Percentiles rank a stretch among this genome's conserved stretches.
Conservation (phyloP, 1,140 invertebrate genomes). For the Hesperophylax magnus region DNA sequence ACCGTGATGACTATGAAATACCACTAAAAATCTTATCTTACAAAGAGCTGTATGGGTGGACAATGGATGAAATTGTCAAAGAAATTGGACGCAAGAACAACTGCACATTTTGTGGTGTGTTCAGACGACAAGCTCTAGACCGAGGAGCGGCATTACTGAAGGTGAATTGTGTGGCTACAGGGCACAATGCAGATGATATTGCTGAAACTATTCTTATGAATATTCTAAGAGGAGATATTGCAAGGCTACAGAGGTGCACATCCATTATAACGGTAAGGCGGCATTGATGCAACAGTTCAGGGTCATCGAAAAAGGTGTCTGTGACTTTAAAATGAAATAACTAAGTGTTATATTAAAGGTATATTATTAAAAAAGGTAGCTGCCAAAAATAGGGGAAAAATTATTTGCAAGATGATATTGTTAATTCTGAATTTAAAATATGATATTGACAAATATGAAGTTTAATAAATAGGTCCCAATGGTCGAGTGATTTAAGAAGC, state of each 20-base stretch:
- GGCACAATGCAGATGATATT: slow-evolving; percentile 99
- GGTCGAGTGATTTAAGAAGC: too few relatives aligned
- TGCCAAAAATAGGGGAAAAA: too few relatives aligned
- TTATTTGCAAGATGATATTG: too few relatives aligned
- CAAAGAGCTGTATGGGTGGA: slow-evolving; percentile 99
- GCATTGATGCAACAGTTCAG: not conserved
- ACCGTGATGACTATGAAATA: slow-evolving; percentile 93
- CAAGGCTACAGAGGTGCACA: slow-evolving; percentile 92
- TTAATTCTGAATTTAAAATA: too few relatives aligned
- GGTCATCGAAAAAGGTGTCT: too few relatives aligned
- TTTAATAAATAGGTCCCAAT: too few relatives aligned
- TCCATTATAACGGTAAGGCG: slow-evolving; percentile 85
- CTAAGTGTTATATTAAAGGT: too few relatives aligned
- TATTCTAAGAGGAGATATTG: slow-evolving; percentile 96
- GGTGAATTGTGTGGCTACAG: slow-evolving; percentile 96
- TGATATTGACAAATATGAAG: too few relatives aligned
- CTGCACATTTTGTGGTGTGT: slow-evolving; percentile 99
- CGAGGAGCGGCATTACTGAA: slow-evolving; percentile 89
- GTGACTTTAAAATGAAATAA: too few relatives aligned
- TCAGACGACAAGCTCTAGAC: slow-evolving; percentile 95
- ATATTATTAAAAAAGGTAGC: too few relatives aligned
- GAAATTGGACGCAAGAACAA: slow-evolving; percentile 98
- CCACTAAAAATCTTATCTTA: slow-evolving; percentile 97
- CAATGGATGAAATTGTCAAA: slow-evolving; percentile 98
- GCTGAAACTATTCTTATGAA: slow-evolving; percentile 99